Evolutionary conservation across 1,140 invertebrate genomes (phyloP), one percentile per base, ranked within the genome.

Genomic region (Drosophila bipectinata): DNA sequence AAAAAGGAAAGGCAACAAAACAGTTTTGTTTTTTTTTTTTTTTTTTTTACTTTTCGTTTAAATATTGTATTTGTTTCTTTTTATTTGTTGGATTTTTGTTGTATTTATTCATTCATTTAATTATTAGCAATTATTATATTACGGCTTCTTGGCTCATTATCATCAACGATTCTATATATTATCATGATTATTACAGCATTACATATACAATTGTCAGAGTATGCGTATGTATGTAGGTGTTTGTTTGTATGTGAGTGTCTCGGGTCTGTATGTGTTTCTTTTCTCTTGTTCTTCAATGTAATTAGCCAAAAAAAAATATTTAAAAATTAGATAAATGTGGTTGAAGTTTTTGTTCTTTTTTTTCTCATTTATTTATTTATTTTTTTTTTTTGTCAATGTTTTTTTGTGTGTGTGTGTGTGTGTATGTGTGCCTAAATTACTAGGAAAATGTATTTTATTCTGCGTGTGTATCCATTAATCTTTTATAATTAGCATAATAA

Each of bases 161-260:
- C 63, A 69, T 69, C 63, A 69, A 69, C 67, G 67, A 69, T 69
- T 71, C 64, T 80, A 81, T 66, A 75, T 71, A 72, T 79, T 79
- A 79, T 68, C 59, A 71, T 75, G 76, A 72, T 75, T 82, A 75
- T 79, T 79, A 80, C 81, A 82, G 77, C 62, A 79, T 55, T 82
- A 67, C 81, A 78, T 67, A 66, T 83, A 69, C 64, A 83, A 56
- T 60, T 73, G 71, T 82, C 72, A 62, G 59, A 51, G 59, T 71
- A 59, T 82, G 55, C 60, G 64, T 69, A 52, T 78, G 15, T 45
- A 30, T 45, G 21, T 68, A 51, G 62, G 10, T 58, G 41, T 64
- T 24, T 32, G 47, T 60, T 12, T 34, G 18, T 18, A 52, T 41
- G 49, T 62, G 45, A 54, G 15, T 12, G 21, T 62, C 34, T 37